A percentile compares a stretch with the other conserved stretches of the same genome.
Evolutionary conservation across 2,113 vertebrate genomes (phyloP).

Genomic region (Pelecanoides urinatrix): DNA sequence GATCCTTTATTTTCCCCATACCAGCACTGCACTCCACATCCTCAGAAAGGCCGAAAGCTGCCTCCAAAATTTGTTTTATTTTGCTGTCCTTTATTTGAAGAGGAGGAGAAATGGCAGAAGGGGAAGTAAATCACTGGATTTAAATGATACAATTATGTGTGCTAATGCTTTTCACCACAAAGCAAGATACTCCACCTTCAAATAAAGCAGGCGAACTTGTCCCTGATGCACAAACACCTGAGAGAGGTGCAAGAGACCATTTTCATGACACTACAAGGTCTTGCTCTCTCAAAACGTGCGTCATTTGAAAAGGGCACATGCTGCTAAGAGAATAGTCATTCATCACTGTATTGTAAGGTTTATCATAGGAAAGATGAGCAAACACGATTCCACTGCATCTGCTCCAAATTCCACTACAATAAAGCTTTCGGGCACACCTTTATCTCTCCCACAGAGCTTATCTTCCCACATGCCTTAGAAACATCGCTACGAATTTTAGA

Average conservation of each 20-base stretch:
- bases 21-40: background rate
- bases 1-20: background rate
- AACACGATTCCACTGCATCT: background rate
- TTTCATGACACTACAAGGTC: background rate
- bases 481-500: background rate
- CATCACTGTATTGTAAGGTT: background rate
- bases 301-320: background rate
- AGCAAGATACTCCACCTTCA: background rate
- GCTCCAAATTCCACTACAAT: background rate
- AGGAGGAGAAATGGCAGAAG: background rate
- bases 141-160: background rate
- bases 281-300: accelerated
- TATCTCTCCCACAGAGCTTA: background rate
- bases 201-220: background rate
- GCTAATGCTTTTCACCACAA: background rate
- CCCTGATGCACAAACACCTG: background rate
- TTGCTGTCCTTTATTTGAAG: background rate
- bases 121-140: background rate
- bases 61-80: background rate
- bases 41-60: background rate
- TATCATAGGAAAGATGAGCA: background rate
- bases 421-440: background rate
- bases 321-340: background rate
- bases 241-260: too few species aligned
- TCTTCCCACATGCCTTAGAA: background rate